A percentile compares a stretch with the other conserved stretches of the same genome.
These are phyloP conservation scores for Xylocampa areola DNA, from an alignment of 2,888 invertebrate species.

Conservation along the genomic window DNA sequence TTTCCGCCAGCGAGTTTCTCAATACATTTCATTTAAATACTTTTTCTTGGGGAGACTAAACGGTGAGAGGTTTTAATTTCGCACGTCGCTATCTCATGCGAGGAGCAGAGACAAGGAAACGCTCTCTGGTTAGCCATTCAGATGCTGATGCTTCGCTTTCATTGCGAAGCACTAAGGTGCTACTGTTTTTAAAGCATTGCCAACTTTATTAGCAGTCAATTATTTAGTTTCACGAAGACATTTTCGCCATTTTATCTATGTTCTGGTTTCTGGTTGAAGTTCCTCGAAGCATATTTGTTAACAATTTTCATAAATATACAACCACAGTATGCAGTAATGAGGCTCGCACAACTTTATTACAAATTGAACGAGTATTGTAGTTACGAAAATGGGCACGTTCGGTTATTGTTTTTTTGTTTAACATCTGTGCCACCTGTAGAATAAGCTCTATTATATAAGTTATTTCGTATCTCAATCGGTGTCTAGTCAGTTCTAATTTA, in stretches of 20 bases:
- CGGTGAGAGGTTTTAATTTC: slow-evolving; percentile 82
- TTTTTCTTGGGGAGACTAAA: slow-evolving; percentile 77
- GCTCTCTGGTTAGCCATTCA: slow-evolving; percentile 63
- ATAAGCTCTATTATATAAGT: slow-evolving; percentile 5
- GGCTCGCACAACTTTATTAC: not conserved
- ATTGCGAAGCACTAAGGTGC: slow-evolving; percentile 39
- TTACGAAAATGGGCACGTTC: not conserved
- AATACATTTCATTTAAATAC: slow-evolving; percentile 89
- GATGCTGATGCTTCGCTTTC: slow-evolving; percentile 54
- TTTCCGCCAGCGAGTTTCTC: slow-evolving; percentile 86
- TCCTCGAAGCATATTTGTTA: too few relatives aligned
- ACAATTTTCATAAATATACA: too few relatives aligned
- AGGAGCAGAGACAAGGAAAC: slow-evolving; percentile 78
- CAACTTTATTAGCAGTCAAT: slow-evolving; percentile 39
- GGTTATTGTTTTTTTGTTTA: not conserved
- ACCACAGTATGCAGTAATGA: too few relatives aligned
- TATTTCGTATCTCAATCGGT: slow-evolving; percentile 1
- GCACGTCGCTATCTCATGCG: slow-evolving; percentile 78
- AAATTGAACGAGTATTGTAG: not conserved
- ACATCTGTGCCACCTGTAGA: slow-evolving; percentile 3
- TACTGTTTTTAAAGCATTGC: slow-evolving; percentile 32
- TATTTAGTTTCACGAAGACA: slow-evolving; percentile 17
- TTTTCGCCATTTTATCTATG: too few relatives aligned
- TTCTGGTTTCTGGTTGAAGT: too few relatives aligned
- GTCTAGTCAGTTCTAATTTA: slow-evolving; percentile 1